Evolutionary conservation across 2,113 vertebrate species (phyloP), one percentile per base, ranked within the genome.

Genomic region (Apodemus speciosus): DNA sequence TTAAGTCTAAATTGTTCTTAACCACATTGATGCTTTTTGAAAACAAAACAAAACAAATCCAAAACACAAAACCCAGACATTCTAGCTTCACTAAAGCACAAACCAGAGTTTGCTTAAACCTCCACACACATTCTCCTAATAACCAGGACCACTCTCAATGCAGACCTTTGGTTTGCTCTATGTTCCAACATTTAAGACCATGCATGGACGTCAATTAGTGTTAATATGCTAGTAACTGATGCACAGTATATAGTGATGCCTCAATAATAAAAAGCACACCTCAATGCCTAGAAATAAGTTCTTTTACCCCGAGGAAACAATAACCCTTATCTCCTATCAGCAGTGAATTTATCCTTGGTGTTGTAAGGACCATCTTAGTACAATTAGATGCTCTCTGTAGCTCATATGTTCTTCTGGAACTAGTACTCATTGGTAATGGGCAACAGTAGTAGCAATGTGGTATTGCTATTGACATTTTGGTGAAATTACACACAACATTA

Each of bases 271-370:
- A 60, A 91, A 62, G 23, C 43, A 90, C 40, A 87, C 25, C 88
- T 90, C 11, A 84, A 53, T 77, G 68, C 89, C 62, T 95, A 93
- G 64, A 92, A 94, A 91, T 53, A 75, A 76, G 69, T 56, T 76
- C 5, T 2, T 86, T 93, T 90, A 43, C 49, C 71, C 85, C 56
- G 32, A 94, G 23, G 84, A 93, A 92, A 88, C 25, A 15, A 0
- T 58, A 68, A 71, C 10, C 66, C 89, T 66, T 9, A 92, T 72
- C 90, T 92, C 23, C 15, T 89, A 49, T 83, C 27, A 77, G 35
- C 40, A 87, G 27, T 80, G 20, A 88, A 90, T 38, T 81, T 7
- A 72, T 27, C 56, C 51, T 46, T 40, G 15, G 15, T 46, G 27
- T 62, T 1, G 69, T 64, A 80, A 84, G 23, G 9, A 83, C 3